Percentiles rank a stretch among this genome's conserved stretches.
phyloP scores from a whole-genome alignment of 2,797 vertebrate species.

The Rhincodon typus region DNA sequence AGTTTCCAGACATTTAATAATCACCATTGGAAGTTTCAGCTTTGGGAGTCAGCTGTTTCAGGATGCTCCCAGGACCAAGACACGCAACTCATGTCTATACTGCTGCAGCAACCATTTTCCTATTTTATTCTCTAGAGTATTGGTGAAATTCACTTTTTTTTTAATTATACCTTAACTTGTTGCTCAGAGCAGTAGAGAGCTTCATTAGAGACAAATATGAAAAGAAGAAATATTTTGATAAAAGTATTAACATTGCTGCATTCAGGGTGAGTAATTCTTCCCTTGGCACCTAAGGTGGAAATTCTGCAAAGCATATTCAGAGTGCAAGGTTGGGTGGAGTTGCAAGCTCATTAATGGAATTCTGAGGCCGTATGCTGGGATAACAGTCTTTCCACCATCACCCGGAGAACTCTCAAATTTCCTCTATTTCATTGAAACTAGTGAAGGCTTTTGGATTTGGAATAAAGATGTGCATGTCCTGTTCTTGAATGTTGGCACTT shows the following conservation, averaged over 20 bases:
- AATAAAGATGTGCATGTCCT: neutral
- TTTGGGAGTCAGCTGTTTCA: too few relatives aligned
- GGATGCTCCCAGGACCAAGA: too few relatives aligned
- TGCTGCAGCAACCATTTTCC: too few relatives aligned
- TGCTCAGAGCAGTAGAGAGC: conserved; percentile 71
- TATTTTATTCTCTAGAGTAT: neutral
- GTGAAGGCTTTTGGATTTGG: neutral
- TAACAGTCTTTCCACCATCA: neutral
- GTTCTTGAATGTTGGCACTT: neutral
- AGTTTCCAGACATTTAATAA: too few relatives aligned
- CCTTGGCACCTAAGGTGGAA: conserved; percentile 16
- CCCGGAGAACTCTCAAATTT: neutral
- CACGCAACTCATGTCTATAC: too few relatives aligned
- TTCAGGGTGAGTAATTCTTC: conserved; percentile 69
- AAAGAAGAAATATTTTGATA: conserved; percentile 95
- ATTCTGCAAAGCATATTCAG: neutral
- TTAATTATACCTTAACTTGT: conserved; percentile 51
- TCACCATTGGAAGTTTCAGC: too few relatives aligned
- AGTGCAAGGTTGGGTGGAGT: neutral
- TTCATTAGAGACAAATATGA: conserved; percentile 98
- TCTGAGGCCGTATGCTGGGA: neutral
- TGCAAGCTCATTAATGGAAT: neutral
- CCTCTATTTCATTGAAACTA: neutral
- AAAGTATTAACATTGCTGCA: conserved; percentile 79
- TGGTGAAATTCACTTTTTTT: conserved; percentile 50